phyloP scores from a whole-genome alignment of 2,888 invertebrate species.

The Steinernema carpocapsae region DNA sequence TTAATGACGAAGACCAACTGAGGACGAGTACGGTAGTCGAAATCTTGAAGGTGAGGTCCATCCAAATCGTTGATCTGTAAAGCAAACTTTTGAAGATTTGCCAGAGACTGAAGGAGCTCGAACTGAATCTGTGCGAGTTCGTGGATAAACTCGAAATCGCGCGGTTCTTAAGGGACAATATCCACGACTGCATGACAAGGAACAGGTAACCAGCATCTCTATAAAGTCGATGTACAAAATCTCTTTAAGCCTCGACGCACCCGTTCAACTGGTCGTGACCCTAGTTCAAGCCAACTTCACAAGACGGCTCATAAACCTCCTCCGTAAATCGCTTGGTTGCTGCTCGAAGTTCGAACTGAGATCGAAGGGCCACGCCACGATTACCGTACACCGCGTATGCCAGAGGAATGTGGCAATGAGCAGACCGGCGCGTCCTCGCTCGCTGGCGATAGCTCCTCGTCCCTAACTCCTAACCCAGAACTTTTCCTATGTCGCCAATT shows the following conservation, averaged over 20 bases:
- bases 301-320: background rate
- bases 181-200: background rate
- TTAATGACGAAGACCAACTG: background rate
- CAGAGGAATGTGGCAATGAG: too few species aligned
- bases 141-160: background rate
- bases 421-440: too few species aligned
- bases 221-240: background rate
- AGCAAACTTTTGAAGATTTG: background rate
- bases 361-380: background rate
- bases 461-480: too few species aligned
- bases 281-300: background rate
- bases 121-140: background rate
- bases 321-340: background rate
- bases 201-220: background rate
- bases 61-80: background rate
- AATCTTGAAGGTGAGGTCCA: background rate
- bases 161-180: background rate
- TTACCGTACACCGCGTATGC: too few species aligned
- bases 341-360: background rate
- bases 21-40: background rate
- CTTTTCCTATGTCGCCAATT: too few species aligned
- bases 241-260: background rate
- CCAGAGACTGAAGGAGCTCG: background rate
- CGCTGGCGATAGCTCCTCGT: too few species aligned
- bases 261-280: background rate